A percentile compares a stretch with the other conserved stretches of the same genome.
These are phyloP conservation scores for Orchestes rusci DNA, from an alignment of 2,888 invertebrate species.

Conservation along the genomic window DNA sequence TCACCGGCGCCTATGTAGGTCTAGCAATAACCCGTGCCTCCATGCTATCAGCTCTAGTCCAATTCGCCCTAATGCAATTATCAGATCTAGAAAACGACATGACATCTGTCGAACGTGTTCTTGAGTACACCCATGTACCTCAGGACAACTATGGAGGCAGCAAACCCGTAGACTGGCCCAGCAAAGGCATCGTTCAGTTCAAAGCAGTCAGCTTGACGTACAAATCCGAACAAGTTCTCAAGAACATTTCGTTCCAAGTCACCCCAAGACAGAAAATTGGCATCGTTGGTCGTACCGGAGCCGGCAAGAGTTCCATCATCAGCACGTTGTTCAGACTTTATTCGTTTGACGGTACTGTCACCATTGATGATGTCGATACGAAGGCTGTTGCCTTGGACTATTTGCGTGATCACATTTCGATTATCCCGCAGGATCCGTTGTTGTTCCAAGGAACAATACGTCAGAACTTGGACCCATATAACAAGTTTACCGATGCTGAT, in stretches of 20 bases:
- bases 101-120: conserved; percentile 81
- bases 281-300: conserved; percentile 76
- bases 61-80: conserved; percentile 66
- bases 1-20: conserved; percentile 42
- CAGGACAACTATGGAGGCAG: conserved; percentile 33
- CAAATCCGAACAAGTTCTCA: conserved; percentile 59
- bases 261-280: conserved; percentile 68
- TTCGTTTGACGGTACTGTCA: conserved; percentile 67
- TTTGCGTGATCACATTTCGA: conserved; percentile 45
- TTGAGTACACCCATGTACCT: conserved; percentile 45
- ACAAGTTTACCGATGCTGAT: conserved; percentile 32
- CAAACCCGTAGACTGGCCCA: conserved; percentile 64
- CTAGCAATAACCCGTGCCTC: conserved; percentile 46
- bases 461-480: conserved; percentile 35
- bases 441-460: conserved; percentile 49
- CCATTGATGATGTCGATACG: conserved; percentile 37
- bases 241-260: conserved; percentile 59
- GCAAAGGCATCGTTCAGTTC: conserved; percentile 56
- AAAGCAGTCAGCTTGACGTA: conserved; percentile 63
- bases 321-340: conserved; percentile 71
- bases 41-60: conserved; percentile 55
- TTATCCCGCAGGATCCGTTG: conserved; percentile 49
- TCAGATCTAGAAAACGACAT: conserved; percentile 74
- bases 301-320: conserved; percentile 72
- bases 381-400: conserved; percentile 44